A percentile compares a stretch with the other conserved stretches of the same genome.
These are phyloP conservation scores for Penaeus monodon DNA, from an alignment of 2,888 invertebrate species.

Conservation along the genomic window DNA sequence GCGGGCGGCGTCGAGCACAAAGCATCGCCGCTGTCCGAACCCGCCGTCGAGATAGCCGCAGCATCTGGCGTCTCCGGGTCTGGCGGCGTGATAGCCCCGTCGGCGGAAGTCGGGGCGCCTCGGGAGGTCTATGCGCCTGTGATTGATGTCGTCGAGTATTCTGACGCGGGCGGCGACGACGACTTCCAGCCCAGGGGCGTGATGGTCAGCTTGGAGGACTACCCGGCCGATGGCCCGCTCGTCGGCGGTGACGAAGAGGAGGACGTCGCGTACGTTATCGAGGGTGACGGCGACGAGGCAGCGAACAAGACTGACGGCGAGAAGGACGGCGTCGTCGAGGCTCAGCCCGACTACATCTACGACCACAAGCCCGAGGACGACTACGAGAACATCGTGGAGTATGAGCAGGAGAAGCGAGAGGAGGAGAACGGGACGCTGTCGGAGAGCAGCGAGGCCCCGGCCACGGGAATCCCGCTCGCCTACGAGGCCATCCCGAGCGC, in stretches of 20 bases:
- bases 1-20: not conserved
- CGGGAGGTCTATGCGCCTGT: slow-evolving; percentile 47
- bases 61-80: not conserved
- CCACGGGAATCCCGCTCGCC: not conserved
- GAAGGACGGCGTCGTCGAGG: not conserved
- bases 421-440: not conserved
- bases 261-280: not conserved
- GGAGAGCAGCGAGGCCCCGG: not conserved
- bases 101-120: not conserved
- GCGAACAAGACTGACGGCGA: not conserved
- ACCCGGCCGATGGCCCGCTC: not conserved
- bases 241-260: not conserved
- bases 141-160: slow-evolving; percentile 52
- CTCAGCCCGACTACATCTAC: slow-evolving; percentile 23
- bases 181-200: slow-evolving; percentile 16
- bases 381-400: slow-evolving; percentile 23
- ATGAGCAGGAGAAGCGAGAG: slow-evolving; percentile 27
- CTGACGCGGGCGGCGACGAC: slow-evolving; percentile 17
- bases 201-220: not conserved
- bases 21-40: not conserved
- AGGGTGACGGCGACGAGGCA: not conserved
- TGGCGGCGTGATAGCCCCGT: not conserved
- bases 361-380: slow-evolving; percentile 22
- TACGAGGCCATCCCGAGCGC: slow-evolving; percentile 11
- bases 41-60: not conserved